A percentile compares a stretch with the other conserved stretches of the same genome.
These are phyloP conservation scores for Adelosebastes latens DNA, from an alignment of 2,797 vertebrate genomes.

Conservation along the genomic window DNA sequence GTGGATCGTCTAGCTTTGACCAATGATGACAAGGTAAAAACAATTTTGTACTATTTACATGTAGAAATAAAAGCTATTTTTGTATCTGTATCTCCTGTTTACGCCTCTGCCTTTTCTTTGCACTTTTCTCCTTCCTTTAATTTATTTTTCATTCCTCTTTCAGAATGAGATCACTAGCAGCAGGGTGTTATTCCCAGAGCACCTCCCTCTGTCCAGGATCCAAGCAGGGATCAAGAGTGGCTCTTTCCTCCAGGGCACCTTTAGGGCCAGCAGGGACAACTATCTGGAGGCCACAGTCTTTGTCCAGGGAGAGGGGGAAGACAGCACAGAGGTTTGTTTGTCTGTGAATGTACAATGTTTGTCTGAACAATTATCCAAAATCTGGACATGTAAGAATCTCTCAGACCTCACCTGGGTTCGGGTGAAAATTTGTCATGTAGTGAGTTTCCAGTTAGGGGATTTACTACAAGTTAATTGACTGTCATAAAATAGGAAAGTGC, in stretches of 20 bases:
- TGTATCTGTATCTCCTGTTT: background rate
- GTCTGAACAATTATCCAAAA: background rate
- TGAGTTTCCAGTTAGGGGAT: background rate
- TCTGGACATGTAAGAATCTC: background rate
- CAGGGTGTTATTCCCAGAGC: slow-evolving; percentile 92
- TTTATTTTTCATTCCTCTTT: background rate
- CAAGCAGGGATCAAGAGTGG: slow-evolving; percentile 95
- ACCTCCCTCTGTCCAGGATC: slow-evolving; percentile 92
- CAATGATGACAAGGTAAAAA: slow-evolving; percentile 88
- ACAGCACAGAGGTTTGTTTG: slow-evolving; percentile 87
- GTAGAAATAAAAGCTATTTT: background rate
- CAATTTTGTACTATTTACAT: background rate
- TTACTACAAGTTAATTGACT: background rate
- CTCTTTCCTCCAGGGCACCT: slow-evolving; percentile 92
- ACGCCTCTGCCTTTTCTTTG: background rate
- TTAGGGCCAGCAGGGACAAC: slow-evolving; percentile 94
- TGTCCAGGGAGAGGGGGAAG: slow-evolving; percentile 89
- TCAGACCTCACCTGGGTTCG: background rate
- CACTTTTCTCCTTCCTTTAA: background rate
- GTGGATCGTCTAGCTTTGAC: slow-evolving; percentile 92
- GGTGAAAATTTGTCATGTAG: background rate
- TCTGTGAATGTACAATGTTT: background rate
- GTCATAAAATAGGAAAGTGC: background rate
- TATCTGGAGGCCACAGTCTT: slow-evolving; percentile 97
- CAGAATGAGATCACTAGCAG: slow-evolving; percentile 91